Evolutionary conservation across 2,113 vertebrate genomes (phyloP).

Genomic region (Rissa tridactyla): DNA sequence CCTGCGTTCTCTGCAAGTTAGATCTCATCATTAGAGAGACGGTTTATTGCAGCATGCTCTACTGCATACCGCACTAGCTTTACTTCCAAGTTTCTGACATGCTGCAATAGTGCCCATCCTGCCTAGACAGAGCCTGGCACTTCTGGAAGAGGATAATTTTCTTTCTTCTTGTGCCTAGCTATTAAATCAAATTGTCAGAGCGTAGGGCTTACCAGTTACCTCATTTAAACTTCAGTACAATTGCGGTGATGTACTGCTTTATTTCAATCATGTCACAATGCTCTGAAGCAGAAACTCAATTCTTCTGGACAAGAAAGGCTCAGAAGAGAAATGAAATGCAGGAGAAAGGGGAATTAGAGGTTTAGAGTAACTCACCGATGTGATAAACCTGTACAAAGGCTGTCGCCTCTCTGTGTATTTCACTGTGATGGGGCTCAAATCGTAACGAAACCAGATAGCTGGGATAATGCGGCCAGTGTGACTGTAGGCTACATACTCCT

Average conservation of each 20-base stretch:
- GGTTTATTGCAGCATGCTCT: neutral
- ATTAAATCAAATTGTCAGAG: neutral
- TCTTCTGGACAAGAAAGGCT: neutral
- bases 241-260: neutral
- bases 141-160: neutral
- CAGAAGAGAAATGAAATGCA: neutral
- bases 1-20: neutral
- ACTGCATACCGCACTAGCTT: neutral
- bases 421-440: slow-evolving; percentile 98
- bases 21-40: neutral
- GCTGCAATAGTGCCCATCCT: neutral
- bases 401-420: slow-evolving; percentile 97
- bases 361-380: slow-evolving; percentile 84
- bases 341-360: neutral
- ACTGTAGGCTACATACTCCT: slow-evolving; percentile 98
- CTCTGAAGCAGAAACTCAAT: neutral
- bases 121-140: neutral
- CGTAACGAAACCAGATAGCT: slow-evolving; percentile 98
- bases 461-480: slow-evolving; percentile 98
- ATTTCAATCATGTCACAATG: neutral
- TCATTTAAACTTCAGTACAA: neutral
- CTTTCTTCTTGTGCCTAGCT: neutral
- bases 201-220: neutral
- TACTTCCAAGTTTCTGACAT: neutral
- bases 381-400: slow-evolving; percentile 96